These are phyloP conservation scores for Rhagologus leucostigma DNA, from an alignment of 2,113 vertebrate species.

Conservation along the genomic window DNA sequence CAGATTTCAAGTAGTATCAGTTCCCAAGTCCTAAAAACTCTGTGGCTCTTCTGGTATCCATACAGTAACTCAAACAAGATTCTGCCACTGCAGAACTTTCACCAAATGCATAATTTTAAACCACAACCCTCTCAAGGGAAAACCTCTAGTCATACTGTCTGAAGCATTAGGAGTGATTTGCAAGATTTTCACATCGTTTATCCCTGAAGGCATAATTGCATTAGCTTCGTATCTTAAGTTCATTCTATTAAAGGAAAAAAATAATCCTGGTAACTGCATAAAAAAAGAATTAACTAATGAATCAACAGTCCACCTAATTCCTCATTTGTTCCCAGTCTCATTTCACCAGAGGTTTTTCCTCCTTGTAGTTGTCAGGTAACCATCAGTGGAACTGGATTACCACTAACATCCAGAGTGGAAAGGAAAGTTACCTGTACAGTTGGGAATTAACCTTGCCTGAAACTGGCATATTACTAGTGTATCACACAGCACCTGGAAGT, in stretches of 20 bases:
- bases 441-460: background rate
- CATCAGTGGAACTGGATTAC: background rate
- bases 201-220: background rate
- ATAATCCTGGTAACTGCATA: background rate
- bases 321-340: background rate
- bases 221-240: background rate
- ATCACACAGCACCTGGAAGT: background rate
- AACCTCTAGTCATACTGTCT: background rate
- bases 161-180: background rate
- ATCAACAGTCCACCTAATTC: background rate
- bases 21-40: background rate
- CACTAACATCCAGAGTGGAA: background rate
- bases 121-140: background rate
- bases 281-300: background rate
- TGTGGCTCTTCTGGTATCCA: background rate
- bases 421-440: background rate
- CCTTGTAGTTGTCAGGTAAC: background rate
- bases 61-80: background rate
- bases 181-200: background rate
- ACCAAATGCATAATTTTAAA: background rate
- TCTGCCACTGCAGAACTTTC: background rate
- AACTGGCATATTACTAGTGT: background rate
- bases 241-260: background rate
- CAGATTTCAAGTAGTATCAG: background rate
- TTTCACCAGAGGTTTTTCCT: background rate